Conservation (phyloP, 2,888 invertebrate species). For the Colletes collaris region DNA sequence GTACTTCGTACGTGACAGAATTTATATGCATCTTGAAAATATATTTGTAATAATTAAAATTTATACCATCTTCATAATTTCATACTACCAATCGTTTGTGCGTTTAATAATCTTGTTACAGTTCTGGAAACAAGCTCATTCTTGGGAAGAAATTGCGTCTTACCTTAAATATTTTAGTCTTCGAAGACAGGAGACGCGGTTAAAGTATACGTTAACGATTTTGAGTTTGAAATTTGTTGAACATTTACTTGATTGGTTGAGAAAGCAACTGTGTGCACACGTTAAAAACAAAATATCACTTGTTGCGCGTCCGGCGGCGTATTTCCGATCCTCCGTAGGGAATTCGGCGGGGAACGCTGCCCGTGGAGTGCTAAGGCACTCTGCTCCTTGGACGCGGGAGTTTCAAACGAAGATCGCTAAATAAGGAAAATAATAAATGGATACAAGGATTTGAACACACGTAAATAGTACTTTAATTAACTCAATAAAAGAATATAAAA, state of each 20-base stretch:
- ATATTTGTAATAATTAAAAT: neutral
- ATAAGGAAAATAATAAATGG: too few relatives aligned
- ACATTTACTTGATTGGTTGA: slow-evolving; percentile 13
- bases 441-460: too few relatives aligned
- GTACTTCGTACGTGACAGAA: neutral
- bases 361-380: too few relatives aligned
- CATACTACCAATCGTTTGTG: neutral
- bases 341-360: too few relatives aligned
- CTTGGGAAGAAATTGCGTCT: neutral
- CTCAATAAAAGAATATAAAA: too few relatives aligned
- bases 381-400: too few relatives aligned
- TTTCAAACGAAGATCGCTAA: too few relatives aligned
- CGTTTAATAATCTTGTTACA: neutral
- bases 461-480: too few relatives aligned
- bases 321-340: too few relatives aligned
- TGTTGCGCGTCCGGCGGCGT: too few relatives aligned
- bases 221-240: slow-evolving; percentile 43
- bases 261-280: neutral
- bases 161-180: too few relatives aligned
- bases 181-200: neutral
- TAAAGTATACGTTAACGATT: slow-evolving; percentile 20
- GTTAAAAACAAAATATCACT: slow-evolving; percentile 17
- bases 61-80: neutral
- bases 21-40: slow-evolving; percentile 7
- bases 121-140: neutral